Conservation (phyloP, 2,888 invertebrate genomes). For the Papilio elwesi region DNA sequence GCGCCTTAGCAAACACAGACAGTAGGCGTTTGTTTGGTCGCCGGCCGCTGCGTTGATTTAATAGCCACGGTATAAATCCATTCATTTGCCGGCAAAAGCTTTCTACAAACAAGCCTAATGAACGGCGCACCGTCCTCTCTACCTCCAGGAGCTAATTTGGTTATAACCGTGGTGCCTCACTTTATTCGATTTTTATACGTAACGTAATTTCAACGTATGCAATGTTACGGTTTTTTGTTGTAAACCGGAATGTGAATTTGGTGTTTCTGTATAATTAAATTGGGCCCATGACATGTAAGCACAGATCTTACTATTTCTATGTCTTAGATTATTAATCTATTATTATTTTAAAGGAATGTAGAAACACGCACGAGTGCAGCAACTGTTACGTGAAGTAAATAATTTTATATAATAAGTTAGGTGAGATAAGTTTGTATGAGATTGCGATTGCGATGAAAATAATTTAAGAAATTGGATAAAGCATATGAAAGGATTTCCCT, state of each 20-base stretch:
- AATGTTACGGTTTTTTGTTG: constrained; percentile 29
- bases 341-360: no score
- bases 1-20: constrained; percentile 60
- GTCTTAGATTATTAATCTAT: no score
- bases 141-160: constrained; percentile 60
- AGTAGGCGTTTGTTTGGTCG: constrained; percentile 51
- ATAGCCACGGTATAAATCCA: constrained; percentile 65
- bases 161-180: constrained; percentile 63
- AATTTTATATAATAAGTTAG: no score
- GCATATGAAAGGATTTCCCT: no score
- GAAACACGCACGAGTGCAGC: no score
- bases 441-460: no score
- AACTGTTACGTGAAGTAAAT: no score
- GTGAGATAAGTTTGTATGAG: no score
- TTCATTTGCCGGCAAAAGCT: constrained; percentile 64
- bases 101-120: constrained; percentile 74
- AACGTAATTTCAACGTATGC: constrained; percentile 36
- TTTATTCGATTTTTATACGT: constrained; percentile 54
- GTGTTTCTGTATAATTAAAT: neutral
- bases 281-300: neutral
- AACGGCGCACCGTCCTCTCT: constrained; percentile 54
- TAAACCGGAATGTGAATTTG: constrained; percentile 15
- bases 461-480: no score
- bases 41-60: constrained; percentile 60
- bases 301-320: neutral